Base-by-base conservation (phyloP, 2,797 vertebrate genomes). In the Neoniphon sammara region DNA sequence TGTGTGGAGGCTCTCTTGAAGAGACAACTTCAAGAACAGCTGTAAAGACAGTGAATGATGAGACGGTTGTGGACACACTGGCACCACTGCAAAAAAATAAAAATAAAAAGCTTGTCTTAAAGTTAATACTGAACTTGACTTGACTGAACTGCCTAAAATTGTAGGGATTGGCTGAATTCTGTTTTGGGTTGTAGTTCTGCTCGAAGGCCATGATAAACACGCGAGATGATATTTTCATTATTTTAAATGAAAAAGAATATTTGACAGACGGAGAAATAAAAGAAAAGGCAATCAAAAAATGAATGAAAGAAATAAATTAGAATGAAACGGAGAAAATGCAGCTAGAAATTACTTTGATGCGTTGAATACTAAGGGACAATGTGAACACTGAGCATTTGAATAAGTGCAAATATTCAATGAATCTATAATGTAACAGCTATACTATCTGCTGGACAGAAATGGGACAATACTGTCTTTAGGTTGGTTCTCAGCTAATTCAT, bases 1-100 rank as follows among this genome's bases (percentile, higher is more conserved):
- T 0, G 58, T 83, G 69, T 68, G 36, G 49, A 31, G 44, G 47
- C 23, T 60, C 17, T 75, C 65, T 46, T 54, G 57, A 70, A 59
- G 54, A 75, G 60, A 79, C 39, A 63, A 63, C 66, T 7, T 11
- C 46, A 49, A 50, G 64, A 55, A 66, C 47, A 62, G 66, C 20
- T 66, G 20, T 4, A 31, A 46, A 15, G 65, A 46, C 49, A 63
- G 0, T 54, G 47, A 55, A 75, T 6, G 30, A 27, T 65, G 74
- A 56, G 67, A 30, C 50, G 12, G 17, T 49, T 49, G 17, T 18
- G 46, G 46, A 12, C 3, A 7, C 10, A 14, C 12, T 34, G 15
- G 34, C 36, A 61, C 31, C 49, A 9, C n/a, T 50, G 66, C 30
- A 20, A 27, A 27, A 27, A 27, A 27, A 27, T 14, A 23, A 6